Base-by-base conservation (phyloP, 2,113 vertebrate species). In the Camelus dromedarius region DNA sequence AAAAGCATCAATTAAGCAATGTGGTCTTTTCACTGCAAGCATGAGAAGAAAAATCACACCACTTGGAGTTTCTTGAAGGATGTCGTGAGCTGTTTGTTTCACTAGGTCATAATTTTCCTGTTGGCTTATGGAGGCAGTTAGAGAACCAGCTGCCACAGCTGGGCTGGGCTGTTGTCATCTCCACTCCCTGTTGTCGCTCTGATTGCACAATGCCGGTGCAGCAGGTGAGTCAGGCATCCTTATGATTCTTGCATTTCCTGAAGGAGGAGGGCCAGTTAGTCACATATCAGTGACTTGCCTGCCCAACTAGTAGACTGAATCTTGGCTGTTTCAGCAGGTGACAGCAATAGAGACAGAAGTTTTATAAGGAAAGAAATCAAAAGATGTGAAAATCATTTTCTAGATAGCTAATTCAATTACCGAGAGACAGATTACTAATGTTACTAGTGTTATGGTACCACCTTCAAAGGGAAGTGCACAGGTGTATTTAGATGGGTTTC, bases 1-100 rank as follows among this genome's bases (percentile, higher is more conserved):
- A 91, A 69, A 69, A 92, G 48, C 38, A 93, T 72, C 12, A 28
- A 93, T 72, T 12, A 28, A 35, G 64, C 10, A 70, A 75, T 73
- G 24, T 13, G 8, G 24, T 60, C 9, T 82, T 72, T 85, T 90
- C 24, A 28, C 38, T 32, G n/a, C 20, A 76, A 67, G 35, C 22
- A n/a, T 42, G 67, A 19, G 35, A 73, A 84, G 70, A 76, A 90
- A 90, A 92, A 28, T 50, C 70, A 50, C 48, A 50, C 67, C 64
- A 69, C 76, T 75, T 20, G 56, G 93, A 94, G 95, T 95, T 84
- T 48, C 22, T 24, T 67, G 96, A 97, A 91, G 96, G 93, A 92
- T 38, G 62, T 16, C 30, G 77, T 67, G 91, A 79, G 62, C 16
- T 50, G 8, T 73, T 88, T 93, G 15, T 85, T 86, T 89, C 52